Base-by-base conservation (phyloP, 2,113 vertebrate species). In the Numenius arquata region DNA sequence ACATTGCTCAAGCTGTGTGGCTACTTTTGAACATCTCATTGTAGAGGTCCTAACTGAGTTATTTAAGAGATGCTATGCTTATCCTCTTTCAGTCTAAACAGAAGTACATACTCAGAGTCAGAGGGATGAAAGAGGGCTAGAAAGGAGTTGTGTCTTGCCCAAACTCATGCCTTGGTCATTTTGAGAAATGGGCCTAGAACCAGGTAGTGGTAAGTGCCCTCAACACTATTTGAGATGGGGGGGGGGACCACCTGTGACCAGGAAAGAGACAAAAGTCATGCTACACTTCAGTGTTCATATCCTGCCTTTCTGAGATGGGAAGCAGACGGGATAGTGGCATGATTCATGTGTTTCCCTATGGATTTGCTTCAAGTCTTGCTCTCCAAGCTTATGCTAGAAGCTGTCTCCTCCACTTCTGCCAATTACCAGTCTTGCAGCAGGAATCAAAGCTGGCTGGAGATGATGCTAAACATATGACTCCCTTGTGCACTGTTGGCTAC, bases 221-320 rank as follows among this genome's bases (percentile, higher is more conserved):
- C n/a, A 20, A 12, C 0, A 0, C 10, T 36, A 1, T 53, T 13
- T 32, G 66, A 72, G 66, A 12, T n/a, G 43, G 23, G 9, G 11
- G 8, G 11, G 14, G 34, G 12, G 32, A 21, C 11, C 53, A 29
- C 26, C 1, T 9, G 27, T 8, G 43, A 5, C 26, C 43, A 58
- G 23, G 40, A 47, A 38, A 53, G 45, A 79, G 38, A 62, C 21
- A 34, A 21, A 61, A 5, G 27, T 15, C 1, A 1, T 15, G 12
- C 16, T 25, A 3, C 10, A 9, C 12, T 34, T 56, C 23, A 9
- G 30, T 27, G 11, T 12, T 58, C 71, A 6, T 26, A 27, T 14
- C 34, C 59, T 26, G 32, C 38, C 43, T 17, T 63, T 50, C 56
- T 43, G 52, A 7, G 1, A 4, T 9, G 76, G 25, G 25, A 38